Evolutionary conservation across 1,140 invertebrate species (phyloP), one percentile per base, ranked within the genome.

Genomic region (Cotesia vestalis): DNA sequence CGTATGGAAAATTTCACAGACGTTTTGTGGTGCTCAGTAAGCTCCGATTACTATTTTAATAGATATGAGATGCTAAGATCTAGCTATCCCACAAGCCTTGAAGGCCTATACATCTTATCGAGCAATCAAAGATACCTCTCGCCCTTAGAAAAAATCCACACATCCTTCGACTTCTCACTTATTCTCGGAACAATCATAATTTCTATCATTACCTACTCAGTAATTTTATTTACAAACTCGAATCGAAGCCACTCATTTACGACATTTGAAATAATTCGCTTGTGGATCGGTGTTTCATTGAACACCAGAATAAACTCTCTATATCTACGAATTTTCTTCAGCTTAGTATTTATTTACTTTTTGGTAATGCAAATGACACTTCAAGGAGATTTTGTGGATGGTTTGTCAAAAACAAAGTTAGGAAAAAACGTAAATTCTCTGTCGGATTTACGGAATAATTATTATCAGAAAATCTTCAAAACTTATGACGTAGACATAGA

Each of bases 291-390:
- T 36, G n/a, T 36, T 38, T 12, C 35, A 4, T 12, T 64, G 4
- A 11, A 38, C 6, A 64, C 38, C 4, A 36, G 12, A 20, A 66
- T 66, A 2, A 6, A 66, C 6, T 52, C 38, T 27, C 27, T 20
- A 1, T 2, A 4, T 20, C 11, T 66, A 4, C 63, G 38, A 1
- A 52, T 66, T 20, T 66, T 51, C 6, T 52, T 52, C 14, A 52
- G 9, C 14, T 4, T 36, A 17, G 52, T 66, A 12, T 64, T 64
- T 38, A 9, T 64, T 14, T 40, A 64, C 17, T 64, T 64, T 20
- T 36, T 64, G n/a, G 40, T 64, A 5, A 9, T 64, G 4, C 62
- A 64, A 5, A 12, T 36, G 12, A 64, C 62, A 38, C n/a, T 64
- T 40, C 38, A 38, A 14, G 62, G 62, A 4, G 12, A 64, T 9